Percentiles rank a stretch among this genome's conserved stretches.
phyloP scores from a whole-genome alignment of 2,797 vertebrate genomes.

The Mus caroli region DNA sequence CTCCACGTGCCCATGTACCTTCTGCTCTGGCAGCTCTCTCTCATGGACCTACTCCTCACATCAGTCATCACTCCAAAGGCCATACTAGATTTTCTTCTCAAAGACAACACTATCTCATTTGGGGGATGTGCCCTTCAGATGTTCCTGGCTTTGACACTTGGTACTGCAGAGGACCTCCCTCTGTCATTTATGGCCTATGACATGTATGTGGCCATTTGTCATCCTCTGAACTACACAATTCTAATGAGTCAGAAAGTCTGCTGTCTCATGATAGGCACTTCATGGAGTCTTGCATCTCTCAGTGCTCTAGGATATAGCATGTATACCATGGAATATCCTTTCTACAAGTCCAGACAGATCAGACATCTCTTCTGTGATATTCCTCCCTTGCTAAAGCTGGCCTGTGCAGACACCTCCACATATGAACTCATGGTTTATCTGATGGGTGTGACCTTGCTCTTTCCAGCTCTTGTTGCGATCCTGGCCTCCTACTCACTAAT shows the following conservation, averaged over 20 bases:
- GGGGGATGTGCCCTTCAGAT: conserved; percentile 62
- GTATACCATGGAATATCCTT: background rate
- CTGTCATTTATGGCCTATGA: conserved; percentile 77
- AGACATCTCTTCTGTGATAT: conserved; percentile 73
- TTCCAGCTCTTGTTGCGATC: conserved; percentile 63
- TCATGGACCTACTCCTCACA: conserved; percentile 73
- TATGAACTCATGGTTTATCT: conserved; percentile 72
- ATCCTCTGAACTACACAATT: conserved; percentile 64
- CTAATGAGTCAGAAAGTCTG: conserved; percentile 54
- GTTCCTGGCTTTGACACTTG: conserved; percentile 44
- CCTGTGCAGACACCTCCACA: conserved; percentile 71
- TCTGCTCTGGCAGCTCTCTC: conserved; percentile 70
- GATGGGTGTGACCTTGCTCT: conserved; percentile 60
- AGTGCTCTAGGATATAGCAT: conserved; percentile 13
- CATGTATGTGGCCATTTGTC: conserved; percentile 73
- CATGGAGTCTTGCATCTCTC: background rate
- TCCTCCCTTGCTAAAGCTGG: conserved; percentile 62
- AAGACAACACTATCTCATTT: conserved; percentile 57
- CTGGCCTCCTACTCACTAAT: conserved; percentile 75
- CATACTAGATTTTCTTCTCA: conserved; percentile 14
- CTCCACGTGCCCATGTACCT: conserved; percentile 76
- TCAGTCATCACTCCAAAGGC: conserved; percentile 21
- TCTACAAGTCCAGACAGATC: background rate
- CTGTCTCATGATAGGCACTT: background rate
- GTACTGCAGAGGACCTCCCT: conserved; percentile 59